These are phyloP conservation scores for Aphelenchoides bicaudatus DNA, from an alignment of 2,888 invertebrate genomes.

Conservation along the genomic window DNA sequence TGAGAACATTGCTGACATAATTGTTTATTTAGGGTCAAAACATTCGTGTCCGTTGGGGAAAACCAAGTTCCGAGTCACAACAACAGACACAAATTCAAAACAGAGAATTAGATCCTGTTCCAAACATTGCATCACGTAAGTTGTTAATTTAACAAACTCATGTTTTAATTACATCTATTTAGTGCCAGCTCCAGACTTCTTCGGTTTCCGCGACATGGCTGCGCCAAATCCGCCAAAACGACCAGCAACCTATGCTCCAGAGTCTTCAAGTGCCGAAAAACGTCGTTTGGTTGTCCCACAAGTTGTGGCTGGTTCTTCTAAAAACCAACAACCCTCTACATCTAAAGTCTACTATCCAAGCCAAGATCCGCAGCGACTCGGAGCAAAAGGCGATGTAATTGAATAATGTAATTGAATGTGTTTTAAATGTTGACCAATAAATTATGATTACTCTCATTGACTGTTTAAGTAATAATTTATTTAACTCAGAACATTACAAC, in stretches of 20 bases:
- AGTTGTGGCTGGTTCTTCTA: constrained; percentile 24
- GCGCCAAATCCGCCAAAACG: constrained; percentile 27
- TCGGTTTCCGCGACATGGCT: constrained; percentile 3
- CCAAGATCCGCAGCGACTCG: constrained; percentile 78
- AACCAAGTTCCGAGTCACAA: constrained; percentile 74
- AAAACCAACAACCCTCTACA: constrained; percentile 2
- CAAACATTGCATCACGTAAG: constrained; percentile 49
- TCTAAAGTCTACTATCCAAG: constrained; percentile 82
- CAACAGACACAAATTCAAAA: constrained; percentile 25
- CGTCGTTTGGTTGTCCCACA: constrained; percentile 30
- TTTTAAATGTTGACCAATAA: constrained; percentile 3
- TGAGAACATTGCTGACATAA: constrained; percentile 1
- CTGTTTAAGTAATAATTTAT: background rate
- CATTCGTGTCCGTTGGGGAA: constrained; percentile 96
- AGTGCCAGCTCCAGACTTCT: constrained; percentile 26
- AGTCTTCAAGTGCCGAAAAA: constrained; percentile 5
- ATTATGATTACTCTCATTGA: background rate
- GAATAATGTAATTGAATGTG: constrained; percentile 21
- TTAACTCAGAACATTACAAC: background rate
- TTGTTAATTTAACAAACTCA: constrained; percentile 3
- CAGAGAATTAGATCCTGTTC: constrained; percentile 45
- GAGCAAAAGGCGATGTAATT: constrained; percentile 56
- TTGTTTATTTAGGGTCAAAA: constrained; percentile 71
- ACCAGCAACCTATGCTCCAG: background rate
- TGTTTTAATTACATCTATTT: constrained; percentile 18